Conservation (phyloP, 2,797 vertebrate genomes). For the Glossophaga mutica region DNA sequence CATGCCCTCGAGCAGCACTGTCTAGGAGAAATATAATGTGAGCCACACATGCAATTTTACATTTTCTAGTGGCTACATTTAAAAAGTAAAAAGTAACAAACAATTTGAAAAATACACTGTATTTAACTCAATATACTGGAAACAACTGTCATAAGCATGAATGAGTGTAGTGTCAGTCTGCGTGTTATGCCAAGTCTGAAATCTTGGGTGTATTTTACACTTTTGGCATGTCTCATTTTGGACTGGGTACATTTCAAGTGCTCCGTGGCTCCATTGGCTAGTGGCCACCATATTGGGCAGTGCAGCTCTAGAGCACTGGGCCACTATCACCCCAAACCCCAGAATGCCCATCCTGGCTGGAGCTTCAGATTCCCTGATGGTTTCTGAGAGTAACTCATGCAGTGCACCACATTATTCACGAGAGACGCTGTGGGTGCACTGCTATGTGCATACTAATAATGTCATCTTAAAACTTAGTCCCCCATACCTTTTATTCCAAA, state of each 20-base stretch:
- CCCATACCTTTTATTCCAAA: neutral
- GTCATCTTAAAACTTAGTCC: neutral
- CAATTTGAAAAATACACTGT: neutral
- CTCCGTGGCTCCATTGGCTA: neutral
- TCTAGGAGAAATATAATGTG: conserved; percentile 12
- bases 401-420: neutral
- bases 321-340: neutral
- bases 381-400: neutral
- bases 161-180: neutral
- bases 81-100: conserved; percentile 30
- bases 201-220: neutral
- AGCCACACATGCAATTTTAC: neutral
- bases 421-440: neutral
- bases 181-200: neutral
- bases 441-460: neutral
- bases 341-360: neutral
- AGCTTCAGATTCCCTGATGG: neutral
- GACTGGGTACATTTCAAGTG: neutral
- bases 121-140: neutral
- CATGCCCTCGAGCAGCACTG: neutral
- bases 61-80: neutral
- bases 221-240: neutral
- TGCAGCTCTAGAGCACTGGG: neutral
- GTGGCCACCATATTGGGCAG: neutral
- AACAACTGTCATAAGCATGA: neutral